Evolutionary conservation across 2,888 invertebrate genomes (phyloP), one percentile per base, ranked within the genome.

Genomic region (Macaria liturata): DNA sequence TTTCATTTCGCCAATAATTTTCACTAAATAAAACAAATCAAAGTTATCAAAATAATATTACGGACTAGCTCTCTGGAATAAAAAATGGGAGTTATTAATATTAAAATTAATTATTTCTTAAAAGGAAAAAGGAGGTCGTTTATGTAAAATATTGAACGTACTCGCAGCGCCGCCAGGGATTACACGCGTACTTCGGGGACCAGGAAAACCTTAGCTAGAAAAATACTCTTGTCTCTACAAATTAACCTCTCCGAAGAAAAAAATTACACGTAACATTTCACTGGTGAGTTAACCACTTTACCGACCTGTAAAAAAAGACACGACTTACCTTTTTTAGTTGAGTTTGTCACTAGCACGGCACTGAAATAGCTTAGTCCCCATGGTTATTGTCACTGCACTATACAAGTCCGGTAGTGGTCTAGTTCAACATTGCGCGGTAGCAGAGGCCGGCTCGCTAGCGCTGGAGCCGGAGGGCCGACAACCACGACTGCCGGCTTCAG

Each of bases 401-500:
- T 79, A 67, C 74, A 51, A 49, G 55, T 74, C 68, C 62, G 61
- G 67, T 71, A 71, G 72, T 76, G 71, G 71, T 62, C 66, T 71
- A 69, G 60, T 57, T 37, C 48, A 55, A 76, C 84, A 86, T 84
- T 71, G 69, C 82, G 77, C 74, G 80, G 82, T 70, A 51, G 69
- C 65, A 68, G 64, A 64, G 56, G 65, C 55, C 62, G 47, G 48
- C 68, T 69, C 65, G 42, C 20, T 20, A 37, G 34, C 34, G 7
- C 2, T 6, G 74, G 65, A 70, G 63, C 70, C 71, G 66, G 67
- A 64, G 65, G 64, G 65, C 64, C 67, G 65, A 66, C 67, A 68
- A 72, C 80, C 76, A 71, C 78, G 76, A 72, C 74, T 71, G 72
- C 70, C 74, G 79, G 78, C 73, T 75, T 69, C 81, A 74, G 76